A percentile compares a stretch with the other conserved stretches of the same genome.
These are phyloP conservation scores for Drosophila pandora DNA, from an alignment of 1,140 invertebrate species.

Conservation along the genomic window DNA sequence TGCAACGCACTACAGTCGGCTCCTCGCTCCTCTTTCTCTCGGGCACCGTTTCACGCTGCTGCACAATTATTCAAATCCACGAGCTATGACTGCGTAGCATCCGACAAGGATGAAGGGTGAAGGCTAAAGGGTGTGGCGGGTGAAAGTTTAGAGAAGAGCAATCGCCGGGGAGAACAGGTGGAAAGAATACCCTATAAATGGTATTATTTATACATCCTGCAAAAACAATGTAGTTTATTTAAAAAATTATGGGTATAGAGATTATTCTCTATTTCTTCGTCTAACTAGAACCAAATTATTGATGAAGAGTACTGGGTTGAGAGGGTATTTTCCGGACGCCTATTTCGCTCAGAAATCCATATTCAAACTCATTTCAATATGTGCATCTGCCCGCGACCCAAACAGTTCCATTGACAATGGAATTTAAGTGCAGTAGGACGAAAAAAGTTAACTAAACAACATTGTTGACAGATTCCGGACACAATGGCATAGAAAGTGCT, in stretches of 20 bases:
- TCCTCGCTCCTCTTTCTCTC: background rate
- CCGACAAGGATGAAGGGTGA: constrained; percentile 4
- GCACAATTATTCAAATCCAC: constrained; percentile 81
- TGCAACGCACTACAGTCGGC: constrained; percentile 19
- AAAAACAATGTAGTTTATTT: too few species aligned
- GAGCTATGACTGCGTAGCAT: constrained; percentile 61
- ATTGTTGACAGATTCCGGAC: constrained; percentile 5
- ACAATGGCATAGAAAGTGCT: constrained; percentile 14
- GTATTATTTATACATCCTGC: too few species aligned
- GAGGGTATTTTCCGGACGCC: background rate
- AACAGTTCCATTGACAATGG: constrained; percentile 73
- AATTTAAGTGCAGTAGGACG: constrained; percentile 51
- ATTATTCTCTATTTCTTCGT: too few species aligned
- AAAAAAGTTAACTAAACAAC: constrained; percentile 23
- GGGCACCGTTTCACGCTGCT: constrained; percentile 66
- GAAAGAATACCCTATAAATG: constrained; percentile 13
- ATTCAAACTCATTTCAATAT: constrained; percentile 44
- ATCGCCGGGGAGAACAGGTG: constrained; percentile 11
- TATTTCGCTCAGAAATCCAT: background rate
- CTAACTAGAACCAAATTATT: too few species aligned
- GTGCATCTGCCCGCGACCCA: constrained; percentile 50
- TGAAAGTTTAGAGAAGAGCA: constrained; percentile 2
- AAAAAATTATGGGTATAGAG: too few species aligned
- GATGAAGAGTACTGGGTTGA: too few species aligned
- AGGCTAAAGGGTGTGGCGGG: background rate